Base-by-base conservation (phyloP, 2,113 vertebrate species). In the Prunella fulvescens region DNA sequence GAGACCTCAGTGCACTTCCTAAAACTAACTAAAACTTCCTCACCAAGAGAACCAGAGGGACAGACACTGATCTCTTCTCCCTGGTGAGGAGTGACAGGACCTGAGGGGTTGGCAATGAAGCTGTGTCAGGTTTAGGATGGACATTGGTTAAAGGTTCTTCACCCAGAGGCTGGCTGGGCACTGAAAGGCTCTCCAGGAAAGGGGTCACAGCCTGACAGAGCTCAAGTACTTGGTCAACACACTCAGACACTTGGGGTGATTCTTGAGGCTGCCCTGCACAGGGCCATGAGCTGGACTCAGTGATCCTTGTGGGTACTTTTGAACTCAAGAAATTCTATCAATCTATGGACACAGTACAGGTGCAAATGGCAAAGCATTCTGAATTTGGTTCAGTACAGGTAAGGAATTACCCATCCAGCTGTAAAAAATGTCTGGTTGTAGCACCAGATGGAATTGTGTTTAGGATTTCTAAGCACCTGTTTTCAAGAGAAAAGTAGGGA, bases 281-380 rank as follows among this genome's bases (percentile, higher is more conserved):
- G 35, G 11, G 6, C 20, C 29, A 61, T 0, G 0, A 70, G 14
- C 1, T 62, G 35, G 31, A 42, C 22, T 56, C 0, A 0, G 15
- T 54, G 61, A 54, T 69, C 20, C 20, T 18, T 54, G 6, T 42
- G 40, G 14, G 7, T 56, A 4, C 31, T 17, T 48, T 56, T 31
- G 40, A 48, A 28, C 35, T 42, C 25, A 19, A 25, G 18, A 37
- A 14, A 62, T 42, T 70, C 40, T 11, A 0, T 33, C 25, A 23
- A 37, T 33, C 18, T 8, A 3, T 24, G 40, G 31, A 35, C 31
- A 50, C 24, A 48, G 9, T 8, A 18, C n/a, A 37, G 11, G n/a
- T n/a, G n/a, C 7, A 22, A 74, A 80, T 10, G 16, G 11, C 24
- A 47, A 58, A 48, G 3, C 20, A 29, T 64, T 67, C 40, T 42